Evolutionary conservation across 2,113 vertebrate genomes (phyloP).

Genomic region (Fregetta grallaria): DNA sequence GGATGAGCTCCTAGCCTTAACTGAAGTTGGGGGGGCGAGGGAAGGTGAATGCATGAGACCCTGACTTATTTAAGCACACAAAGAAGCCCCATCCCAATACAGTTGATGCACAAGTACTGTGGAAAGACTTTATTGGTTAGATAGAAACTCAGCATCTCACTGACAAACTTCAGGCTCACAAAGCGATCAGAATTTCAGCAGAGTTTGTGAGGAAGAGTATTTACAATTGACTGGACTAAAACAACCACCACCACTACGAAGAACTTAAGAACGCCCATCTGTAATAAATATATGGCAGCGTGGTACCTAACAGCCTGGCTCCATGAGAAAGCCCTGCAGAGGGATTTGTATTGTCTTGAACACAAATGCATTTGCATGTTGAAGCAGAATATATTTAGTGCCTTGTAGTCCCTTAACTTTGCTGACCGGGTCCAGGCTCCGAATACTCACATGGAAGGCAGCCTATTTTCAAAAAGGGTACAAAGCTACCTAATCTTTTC

Average conservation of each 20-base stretch:
- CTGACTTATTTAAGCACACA: background rate
- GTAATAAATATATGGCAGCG: background rate
- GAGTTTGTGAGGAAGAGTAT: background rate
- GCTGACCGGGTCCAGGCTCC: background rate
- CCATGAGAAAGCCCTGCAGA: background rate
- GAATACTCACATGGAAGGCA: background rate
- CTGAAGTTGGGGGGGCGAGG: background rate
- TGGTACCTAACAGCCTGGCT: background rate
- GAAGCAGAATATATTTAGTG: background rate
- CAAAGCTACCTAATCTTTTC: slow-evolving; percentile 24
- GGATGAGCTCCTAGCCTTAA: background rate
- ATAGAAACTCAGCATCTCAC: background rate
- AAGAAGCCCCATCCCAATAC: background rate
- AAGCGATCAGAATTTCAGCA: background rate
- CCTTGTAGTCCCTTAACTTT: background rate
- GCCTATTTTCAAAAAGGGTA: background rate
- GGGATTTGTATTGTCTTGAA: background rate
- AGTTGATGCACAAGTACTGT: background rate
- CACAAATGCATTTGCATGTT: background rate
- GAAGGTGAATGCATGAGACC: background rate
- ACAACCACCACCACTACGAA: background rate
- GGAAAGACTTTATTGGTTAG: background rate
- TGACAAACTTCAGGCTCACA: background rate
- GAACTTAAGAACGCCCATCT: background rate
- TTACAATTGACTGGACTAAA: background rate